Base-by-base conservation (phyloP, 2,888 invertebrate species). In the Lacanobia wlatinum region DNA sequence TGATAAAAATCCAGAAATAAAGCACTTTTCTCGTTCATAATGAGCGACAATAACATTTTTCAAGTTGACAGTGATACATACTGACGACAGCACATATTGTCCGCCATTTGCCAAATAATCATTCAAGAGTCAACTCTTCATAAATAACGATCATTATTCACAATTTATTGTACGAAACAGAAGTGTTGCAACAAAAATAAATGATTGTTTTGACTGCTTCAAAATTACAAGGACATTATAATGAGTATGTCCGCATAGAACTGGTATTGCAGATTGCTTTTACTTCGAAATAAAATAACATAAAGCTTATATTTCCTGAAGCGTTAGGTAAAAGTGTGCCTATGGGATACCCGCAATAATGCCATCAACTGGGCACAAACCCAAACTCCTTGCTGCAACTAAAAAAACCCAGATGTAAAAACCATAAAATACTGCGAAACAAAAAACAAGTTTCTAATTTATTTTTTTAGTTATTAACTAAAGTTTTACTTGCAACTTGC, bases 91-190 rank as follows among this genome's bases (percentile, higher is more conserved):
- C 68, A 18, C 59, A 60, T 56, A 74, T 69, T 64, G 70, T 67
- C n/a, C 28, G 23, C 52, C 73, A 79, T 83, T 79, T 78, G 79
- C 83, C 79, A 79, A 83, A 78, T 73, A 72, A 83, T 79, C 83
- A 78, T 60, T 78, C 79, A 83, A 72, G 48, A 58, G 38, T 72
- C 52, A 43, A 43, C 63, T 72, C 72, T 56, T 71, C 73, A 79
- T 83, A 82, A 78, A 79, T 65, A 58, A 78, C 34, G 34, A 23
- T 56, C 52, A 83, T 83, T 72, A 79, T 52, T 78, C 56, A 69
- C 48, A 74, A 67, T 67, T 67, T 63, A 65, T 83, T 70, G 48
- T 40, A 50, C 62, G 58, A 48, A 82, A 55, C 72, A 23, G 21
- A 82, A 56, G 46, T 61, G 38, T 46, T 50, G 28, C 21, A 52